Evolutionary conservation across 2,888 invertebrate species (phyloP).

Genomic region (Thereva nobilitata): DNA sequence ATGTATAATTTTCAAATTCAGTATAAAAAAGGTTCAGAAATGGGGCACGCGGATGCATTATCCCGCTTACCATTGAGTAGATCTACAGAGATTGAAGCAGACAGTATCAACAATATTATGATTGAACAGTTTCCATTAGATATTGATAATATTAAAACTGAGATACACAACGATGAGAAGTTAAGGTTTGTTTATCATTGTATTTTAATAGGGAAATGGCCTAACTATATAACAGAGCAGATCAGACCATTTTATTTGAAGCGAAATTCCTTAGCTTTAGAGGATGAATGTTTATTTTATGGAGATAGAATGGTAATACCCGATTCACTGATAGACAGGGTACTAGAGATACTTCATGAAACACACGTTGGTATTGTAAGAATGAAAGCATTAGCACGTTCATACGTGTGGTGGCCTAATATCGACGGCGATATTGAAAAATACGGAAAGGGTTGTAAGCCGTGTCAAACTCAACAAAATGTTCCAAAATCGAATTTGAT

Average conservation of each 20-base stretch:
- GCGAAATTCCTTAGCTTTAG: slow-evolving; percentile 14
- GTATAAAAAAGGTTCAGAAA: slow-evolving; percentile 9
- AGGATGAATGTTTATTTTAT: slow-evolving; percentile 15
- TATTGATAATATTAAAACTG: background rate
- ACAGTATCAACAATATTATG: slow-evolving; percentile 7
- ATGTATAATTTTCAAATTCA: slow-evolving; percentile 20
- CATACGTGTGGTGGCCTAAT: background rate
- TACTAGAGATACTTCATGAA: background rate
- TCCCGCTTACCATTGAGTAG: slow-evolving; percentile 26
- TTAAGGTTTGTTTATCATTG: too few relatives aligned
- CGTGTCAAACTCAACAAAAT: too few relatives aligned
- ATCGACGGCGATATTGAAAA: background rate
- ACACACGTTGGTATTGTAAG: background rate
- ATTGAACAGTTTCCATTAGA: too few relatives aligned
- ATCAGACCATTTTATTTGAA: background rate
- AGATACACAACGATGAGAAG: background rate
- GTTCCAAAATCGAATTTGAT: too few relatives aligned
- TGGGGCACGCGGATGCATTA: slow-evolving; percentile 18
- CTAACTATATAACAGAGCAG: background rate
- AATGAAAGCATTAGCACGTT: background rate
- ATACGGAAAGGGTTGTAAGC: background rate
- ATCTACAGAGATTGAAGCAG: slow-evolving; percentile 2
- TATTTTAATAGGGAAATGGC: too few relatives aligned
- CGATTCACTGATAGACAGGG: background rate
- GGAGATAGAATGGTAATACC: slow-evolving; percentile 21